A percentile compares a stretch with the other conserved stretches of the same genome.
Evolutionary conservation across 2,797 vertebrate genomes (phyloP).

Genomic region (Apogon hyalosoma): DNA sequence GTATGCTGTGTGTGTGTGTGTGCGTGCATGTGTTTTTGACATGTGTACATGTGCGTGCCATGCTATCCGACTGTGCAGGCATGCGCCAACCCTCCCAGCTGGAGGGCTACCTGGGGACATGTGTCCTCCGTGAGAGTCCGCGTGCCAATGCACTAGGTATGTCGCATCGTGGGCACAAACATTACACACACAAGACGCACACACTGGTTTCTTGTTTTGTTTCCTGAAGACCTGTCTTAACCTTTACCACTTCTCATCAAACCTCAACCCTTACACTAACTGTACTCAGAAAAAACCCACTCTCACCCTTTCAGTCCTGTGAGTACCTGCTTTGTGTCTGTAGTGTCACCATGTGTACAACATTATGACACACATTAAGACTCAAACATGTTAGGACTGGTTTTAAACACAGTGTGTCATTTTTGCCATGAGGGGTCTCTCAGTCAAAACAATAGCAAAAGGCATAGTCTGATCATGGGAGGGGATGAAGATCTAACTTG

Average conservation of each 20-base stretch:
- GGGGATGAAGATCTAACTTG: too few relatives aligned
- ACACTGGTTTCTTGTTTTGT: background rate
- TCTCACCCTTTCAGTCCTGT: too few relatives aligned
- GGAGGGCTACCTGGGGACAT: conserved; percentile 88
- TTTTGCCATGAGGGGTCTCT: too few relatives aligned
- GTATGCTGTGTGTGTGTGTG: conserved; percentile 43
- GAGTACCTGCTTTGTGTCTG: too few relatives aligned
- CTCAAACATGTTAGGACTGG: too few relatives aligned
- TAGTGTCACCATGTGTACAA: too few relatives aligned
- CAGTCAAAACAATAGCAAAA: too few relatives aligned
- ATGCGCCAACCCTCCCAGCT: conserved; percentile 89
- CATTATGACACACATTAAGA: too few relatives aligned
- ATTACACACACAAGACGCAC: background rate
- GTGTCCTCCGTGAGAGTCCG: conserved; percentile 88
- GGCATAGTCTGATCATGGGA: too few relatives aligned
- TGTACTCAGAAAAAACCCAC: background rate
- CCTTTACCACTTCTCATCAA: background rate
- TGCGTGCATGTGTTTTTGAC: conserved; percentile 31
- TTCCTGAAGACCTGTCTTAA: background rate
- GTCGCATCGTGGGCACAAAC: conserved; percentile 65
- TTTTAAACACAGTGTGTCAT: too few relatives aligned
- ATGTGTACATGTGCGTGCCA: conserved; percentile 21
- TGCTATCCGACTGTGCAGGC: conserved; percentile 72
- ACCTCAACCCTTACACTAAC: background rate
- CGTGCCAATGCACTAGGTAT: conserved; percentile 87